phyloP scores from a whole-genome alignment of 2,797 vertebrate species.

The Acrossocheilus fasciatus region DNA sequence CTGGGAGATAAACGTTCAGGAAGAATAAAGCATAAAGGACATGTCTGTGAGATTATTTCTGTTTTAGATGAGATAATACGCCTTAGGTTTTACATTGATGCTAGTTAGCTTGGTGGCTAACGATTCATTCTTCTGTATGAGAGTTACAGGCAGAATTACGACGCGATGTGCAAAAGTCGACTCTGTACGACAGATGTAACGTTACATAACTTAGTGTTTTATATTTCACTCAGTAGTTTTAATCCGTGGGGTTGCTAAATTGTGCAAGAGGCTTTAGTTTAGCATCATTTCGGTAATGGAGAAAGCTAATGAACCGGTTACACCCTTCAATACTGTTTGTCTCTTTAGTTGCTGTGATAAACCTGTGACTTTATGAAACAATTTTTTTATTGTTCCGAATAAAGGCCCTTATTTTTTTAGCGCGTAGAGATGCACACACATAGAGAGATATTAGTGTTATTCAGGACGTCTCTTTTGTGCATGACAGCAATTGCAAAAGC shows the following conservation, averaged over 20 bases:
- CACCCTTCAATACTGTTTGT: background rate
- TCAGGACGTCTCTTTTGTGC: background rate
- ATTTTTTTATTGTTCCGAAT: background rate
- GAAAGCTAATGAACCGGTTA: slow-evolving; percentile 5
- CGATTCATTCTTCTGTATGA: background rate
- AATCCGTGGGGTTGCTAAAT: background rate
- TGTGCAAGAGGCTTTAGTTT: background rate
- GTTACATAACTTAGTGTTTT: background rate
- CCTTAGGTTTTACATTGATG: background rate
- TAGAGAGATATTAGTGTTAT: background rate
- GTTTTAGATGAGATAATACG: background rate
- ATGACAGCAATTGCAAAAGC: background rate
- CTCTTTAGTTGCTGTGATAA: background rate
- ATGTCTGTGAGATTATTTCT: slow-evolving; percentile 8
- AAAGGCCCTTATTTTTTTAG: background rate
- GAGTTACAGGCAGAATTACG: background rate
- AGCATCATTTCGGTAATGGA: background rate
- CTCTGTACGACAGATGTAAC: background rate
- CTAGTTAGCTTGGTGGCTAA: slow-evolving; percentile 50
- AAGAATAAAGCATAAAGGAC: background rate
- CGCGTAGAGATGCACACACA: background rate
- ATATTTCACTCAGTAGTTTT: background rate
- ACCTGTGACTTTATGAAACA: background rate
- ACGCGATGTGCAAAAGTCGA: background rate
- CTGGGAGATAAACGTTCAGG: rapidly evolving